Conservation (phyloP, 2,113 vertebrate species). For the Istiophorus platypterus region DNA sequence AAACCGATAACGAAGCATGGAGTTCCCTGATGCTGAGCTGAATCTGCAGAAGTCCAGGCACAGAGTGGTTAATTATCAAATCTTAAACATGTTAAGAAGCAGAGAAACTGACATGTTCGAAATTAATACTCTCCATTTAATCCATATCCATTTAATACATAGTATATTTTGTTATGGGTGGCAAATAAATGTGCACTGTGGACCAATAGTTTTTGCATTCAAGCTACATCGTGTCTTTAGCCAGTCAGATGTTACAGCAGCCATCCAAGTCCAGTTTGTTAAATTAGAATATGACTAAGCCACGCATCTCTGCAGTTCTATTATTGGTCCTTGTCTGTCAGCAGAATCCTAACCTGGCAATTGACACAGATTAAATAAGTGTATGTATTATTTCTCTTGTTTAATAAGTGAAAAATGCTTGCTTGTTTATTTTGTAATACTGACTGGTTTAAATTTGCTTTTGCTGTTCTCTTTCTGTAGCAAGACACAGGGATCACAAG, state of each 20-base stretch:
- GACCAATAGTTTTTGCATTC: background rate
- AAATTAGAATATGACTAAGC: background rate
- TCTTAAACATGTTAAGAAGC: background rate
- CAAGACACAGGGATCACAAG: background rate
- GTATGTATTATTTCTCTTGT: background rate
- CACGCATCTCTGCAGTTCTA: background rate
- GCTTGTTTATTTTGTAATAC: background rate
- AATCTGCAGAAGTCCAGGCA: background rate
- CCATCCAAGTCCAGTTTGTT: no score
- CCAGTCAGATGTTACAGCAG: background rate
- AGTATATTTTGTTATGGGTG: no score
- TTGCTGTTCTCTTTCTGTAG: slow-evolving; percentile 10
- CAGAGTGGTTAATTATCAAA: background rate
- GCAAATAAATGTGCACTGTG: no score
- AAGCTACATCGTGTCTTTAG: background rate
- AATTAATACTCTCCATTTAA: background rate
- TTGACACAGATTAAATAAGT: background rate
- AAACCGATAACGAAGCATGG: background rate
- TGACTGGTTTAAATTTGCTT: background rate
- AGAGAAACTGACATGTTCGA: background rate
- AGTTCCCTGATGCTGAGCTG: background rate
- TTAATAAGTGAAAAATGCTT: background rate
- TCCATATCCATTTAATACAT: background rate
- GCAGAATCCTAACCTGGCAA: background rate
- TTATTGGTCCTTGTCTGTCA: background rate